phyloP scores from a whole-genome alignment of 2,797 vertebrate genomes.

The Rhabdomys pumilio region DNA sequence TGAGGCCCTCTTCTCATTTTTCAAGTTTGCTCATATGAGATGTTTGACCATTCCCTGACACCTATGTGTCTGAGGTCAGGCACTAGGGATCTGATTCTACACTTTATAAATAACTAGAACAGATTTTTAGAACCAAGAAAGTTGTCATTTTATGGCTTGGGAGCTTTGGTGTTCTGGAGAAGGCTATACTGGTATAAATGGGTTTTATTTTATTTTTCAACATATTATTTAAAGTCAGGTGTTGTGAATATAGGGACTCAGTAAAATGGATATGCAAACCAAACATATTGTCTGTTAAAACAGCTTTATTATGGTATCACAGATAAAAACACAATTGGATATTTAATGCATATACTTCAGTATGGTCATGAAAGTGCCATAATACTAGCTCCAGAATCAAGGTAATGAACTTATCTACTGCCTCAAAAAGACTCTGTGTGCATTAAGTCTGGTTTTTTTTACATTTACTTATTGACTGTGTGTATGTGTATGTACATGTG shows the following conservation, averaged over 20 bases:
- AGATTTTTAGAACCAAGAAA: neutral
- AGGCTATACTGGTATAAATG: neutral
- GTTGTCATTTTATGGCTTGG: neutral
- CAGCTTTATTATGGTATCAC: neutral
- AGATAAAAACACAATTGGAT: neutral
- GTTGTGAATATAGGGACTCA: neutral
- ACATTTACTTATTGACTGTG: neutral
- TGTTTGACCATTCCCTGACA: neutral
- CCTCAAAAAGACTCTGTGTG: neutral
- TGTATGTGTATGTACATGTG: neutral
- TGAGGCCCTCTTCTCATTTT: neutral
- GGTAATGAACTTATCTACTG: neutral
- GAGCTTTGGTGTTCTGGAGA: neutral
- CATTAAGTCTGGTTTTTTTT: neutral
- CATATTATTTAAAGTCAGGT: constrained; percentile 29
- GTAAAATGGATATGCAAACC: neutral
- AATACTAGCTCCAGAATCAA: neutral
- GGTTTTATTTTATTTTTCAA: neutral
- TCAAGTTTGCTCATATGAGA: neutral
- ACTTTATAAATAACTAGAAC: neutral
- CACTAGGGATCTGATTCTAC: neutral
- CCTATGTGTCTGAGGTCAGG: neutral
- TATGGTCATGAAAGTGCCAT: neutral
- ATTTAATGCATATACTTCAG: neutral
- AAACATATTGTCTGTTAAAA: neutral